These are phyloP conservation scores for Allophyes oxyacanthae DNA, from an alignment of 2,888 invertebrate genomes.

Conservation along the genomic window DNA sequence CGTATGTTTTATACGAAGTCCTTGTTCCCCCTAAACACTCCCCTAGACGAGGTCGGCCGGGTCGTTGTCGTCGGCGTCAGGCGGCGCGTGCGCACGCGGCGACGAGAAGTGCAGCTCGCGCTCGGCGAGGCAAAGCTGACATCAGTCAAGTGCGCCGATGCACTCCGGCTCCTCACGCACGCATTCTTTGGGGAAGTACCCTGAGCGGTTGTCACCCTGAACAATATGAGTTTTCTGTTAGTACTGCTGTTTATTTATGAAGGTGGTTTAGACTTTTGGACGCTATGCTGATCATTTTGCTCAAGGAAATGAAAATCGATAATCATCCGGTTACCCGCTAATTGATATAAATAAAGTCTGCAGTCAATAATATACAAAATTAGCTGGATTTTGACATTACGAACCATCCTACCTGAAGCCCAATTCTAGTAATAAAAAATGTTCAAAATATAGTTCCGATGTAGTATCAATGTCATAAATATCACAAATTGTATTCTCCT, in stretches of 20 bases:
- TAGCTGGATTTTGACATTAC: too few species aligned
- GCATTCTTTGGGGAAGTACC: conserved; percentile 95
- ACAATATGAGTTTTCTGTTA: neutral
- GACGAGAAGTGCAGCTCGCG: conserved; percentile 75
- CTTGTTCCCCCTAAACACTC: neutral
- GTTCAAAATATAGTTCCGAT: too few species aligned
- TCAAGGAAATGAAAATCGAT: too few species aligned
- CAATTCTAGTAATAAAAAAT: too few species aligned
- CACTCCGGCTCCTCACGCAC: conserved; percentile 91
- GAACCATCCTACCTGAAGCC: too few species aligned
- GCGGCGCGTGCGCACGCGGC: conserved; percentile 42
- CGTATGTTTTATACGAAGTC: neutral
- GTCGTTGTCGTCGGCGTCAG: conserved; percentile 47
- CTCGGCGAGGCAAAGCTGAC: conserved; percentile 84
- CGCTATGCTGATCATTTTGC: too few species aligned
- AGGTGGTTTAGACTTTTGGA: too few species aligned
- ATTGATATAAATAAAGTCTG: too few species aligned
- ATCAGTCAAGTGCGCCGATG: conserved; percentile 87
- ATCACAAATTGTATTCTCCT: too few species aligned
- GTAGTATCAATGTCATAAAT: too few species aligned
- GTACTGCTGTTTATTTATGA: neutral
- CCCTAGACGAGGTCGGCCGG: conserved; percentile 59
- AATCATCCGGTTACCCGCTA: too few species aligned
- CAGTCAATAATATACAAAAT: too few species aligned
- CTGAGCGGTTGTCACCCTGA: conserved; percentile 87